A percentile compares a stretch with the other conserved stretches of the same genome.
Evolutionary conservation across 1,140 invertebrate genomes (phyloP).

Genomic region (Sinella curviseta): DNA sequence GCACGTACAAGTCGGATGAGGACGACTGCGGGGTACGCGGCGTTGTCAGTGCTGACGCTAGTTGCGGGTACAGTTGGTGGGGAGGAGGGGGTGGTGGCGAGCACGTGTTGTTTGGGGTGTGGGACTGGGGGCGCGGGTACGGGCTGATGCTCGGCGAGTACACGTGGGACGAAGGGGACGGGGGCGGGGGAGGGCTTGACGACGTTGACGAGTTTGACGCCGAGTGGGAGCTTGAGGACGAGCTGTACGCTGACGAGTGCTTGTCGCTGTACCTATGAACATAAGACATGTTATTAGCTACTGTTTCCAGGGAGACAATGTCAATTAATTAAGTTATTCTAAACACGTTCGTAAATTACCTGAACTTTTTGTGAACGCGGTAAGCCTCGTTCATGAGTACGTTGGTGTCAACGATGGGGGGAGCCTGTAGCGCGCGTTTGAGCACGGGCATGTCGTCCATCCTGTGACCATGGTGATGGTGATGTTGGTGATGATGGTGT

Average conservation of each 20-base stretch:
- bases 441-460: slow-evolving; percentile 91
- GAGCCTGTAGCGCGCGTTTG: slow-evolving; percentile 85
- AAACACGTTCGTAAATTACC: too few species aligned
- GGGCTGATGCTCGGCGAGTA: not conserved
- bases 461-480: slow-evolving; percentile 50
- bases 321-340: too few species aligned
- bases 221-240: slow-evolving; percentile 73
- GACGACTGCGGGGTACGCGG: slow-evolving; percentile 13
- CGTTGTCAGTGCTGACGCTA: slow-evolving; percentile 48
- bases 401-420: slow-evolving; percentile 83
- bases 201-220: slow-evolving; percentile 63
- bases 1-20: slow-evolving; percentile 27
- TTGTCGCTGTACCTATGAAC: slow-evolving; percentile 18
- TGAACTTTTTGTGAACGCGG: slow-evolving; percentile 92
- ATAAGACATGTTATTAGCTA: not conserved
- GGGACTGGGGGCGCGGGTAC: not conserved
- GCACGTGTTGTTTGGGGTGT: not conserved
- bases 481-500: slow-evolving; percentile 36
- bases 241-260: slow-evolving; percentile 54
- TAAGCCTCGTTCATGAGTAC: slow-evolving; percentile 91
- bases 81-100: slow-evolving; percentile 26
- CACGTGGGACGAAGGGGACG: slow-evolving; percentile 42
- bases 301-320: not conserved
- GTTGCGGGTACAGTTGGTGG: slow-evolving; percentile 48
- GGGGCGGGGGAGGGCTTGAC: slow-evolving; percentile 53